A percentile compares a stretch with the other conserved stretches of the same genome.
phyloP scores from a whole-genome alignment of 2,113 vertebrate species.

The Gambusia holbrooki region DNA sequence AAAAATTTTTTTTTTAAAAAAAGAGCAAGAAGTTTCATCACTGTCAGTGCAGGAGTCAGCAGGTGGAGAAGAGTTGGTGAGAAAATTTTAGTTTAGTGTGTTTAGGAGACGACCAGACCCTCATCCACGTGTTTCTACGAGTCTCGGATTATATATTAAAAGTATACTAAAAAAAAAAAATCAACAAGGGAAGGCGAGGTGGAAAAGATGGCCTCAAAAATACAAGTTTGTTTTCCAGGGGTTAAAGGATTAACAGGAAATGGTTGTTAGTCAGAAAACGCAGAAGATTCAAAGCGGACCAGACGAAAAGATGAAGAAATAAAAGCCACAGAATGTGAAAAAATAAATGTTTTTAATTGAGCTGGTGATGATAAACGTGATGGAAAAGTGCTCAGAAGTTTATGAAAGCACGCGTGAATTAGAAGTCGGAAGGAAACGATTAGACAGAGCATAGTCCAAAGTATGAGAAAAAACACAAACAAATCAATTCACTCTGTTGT shows the following conservation, averaged over 20 bases:
- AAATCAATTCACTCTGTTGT: not conserved
- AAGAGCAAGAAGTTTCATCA: slow-evolving; percentile 10
- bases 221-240: slow-evolving; percentile 13
- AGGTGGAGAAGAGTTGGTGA: slow-evolving; percentile 11
- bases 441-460: not conserved
- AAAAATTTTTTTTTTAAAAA: not conserved
- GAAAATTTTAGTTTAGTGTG: slow-evolving; percentile 50
- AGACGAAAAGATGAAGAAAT: slow-evolving; percentile 41
- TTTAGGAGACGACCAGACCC: slow-evolving; percentile 3
- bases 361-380: not conserved
- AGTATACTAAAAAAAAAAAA: not conserved
- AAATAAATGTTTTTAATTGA: not conserved
- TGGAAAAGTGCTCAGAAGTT: not conserved
- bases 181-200: not conserved
- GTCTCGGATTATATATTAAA: not conserved
- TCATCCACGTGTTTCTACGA: not conserved
- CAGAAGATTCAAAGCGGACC: slow-evolving; percentile 10
- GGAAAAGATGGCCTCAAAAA: not conserved
- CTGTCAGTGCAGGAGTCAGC: slow-evolving; percentile 18
- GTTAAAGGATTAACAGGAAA: slow-evolving; percentile 25
- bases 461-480: not conserved
- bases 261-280: slow-evolving; percentile 10
- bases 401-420: not conserved
- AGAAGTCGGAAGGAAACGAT: not conserved
- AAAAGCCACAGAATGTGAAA: not conserved